Conservation (phyloP, 2,113 vertebrate genomes). For the Platanista minor region DNA sequence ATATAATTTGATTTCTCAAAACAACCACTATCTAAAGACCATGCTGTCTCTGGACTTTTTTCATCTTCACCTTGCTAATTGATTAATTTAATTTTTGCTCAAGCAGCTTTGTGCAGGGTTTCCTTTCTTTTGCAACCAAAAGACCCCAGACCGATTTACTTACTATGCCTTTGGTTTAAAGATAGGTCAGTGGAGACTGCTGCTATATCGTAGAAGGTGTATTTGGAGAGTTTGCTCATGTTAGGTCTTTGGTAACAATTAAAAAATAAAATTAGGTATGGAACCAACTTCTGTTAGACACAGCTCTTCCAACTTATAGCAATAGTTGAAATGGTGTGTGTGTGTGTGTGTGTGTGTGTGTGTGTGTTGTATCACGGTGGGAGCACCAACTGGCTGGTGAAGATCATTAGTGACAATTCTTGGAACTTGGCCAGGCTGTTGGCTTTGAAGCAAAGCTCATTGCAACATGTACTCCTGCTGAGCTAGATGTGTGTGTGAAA, state of each 20-base stretch:
- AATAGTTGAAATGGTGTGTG: background rate
- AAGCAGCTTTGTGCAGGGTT: background rate
- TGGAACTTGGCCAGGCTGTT: background rate
- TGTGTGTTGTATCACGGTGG: background rate
- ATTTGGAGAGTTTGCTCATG: background rate
- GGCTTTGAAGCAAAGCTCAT: slow-evolving; percentile 47
- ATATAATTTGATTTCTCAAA: slow-evolving; percentile 5
- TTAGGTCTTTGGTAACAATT: background rate
- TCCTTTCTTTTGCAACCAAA: background rate
- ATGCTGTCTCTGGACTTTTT: background rate
- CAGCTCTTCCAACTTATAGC: background rate
- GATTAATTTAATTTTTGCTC: background rate
- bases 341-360: background rate
- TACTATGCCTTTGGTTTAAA: background rate
- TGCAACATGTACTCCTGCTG: background rate
- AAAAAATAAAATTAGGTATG: background rate
- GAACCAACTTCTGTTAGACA: background rate
- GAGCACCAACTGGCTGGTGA: slow-evolving; percentile 7
- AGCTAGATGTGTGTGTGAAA: slow-evolving; percentile 15
- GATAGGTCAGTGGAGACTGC: background rate
- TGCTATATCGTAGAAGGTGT: background rate
- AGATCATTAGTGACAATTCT: slow-evolving; percentile 39
- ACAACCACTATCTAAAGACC: background rate
- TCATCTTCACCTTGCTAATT: background rate
- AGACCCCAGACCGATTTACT: background rate